Evolutionary conservation across 2,888 invertebrate genomes (phyloP).

Genomic region (Drosophila borborema): DNA sequence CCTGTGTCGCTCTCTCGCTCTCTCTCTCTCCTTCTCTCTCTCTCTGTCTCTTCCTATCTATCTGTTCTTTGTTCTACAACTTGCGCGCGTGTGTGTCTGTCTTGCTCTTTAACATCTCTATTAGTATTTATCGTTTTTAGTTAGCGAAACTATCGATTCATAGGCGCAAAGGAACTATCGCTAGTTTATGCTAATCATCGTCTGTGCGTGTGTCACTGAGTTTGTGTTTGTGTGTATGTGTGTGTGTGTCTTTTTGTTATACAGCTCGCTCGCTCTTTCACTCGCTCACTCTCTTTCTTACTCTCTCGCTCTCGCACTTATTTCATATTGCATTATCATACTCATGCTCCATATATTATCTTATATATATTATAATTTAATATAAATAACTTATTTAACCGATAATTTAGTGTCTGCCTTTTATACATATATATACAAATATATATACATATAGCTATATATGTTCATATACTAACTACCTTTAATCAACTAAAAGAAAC

Average conservation of each 20-base stretch:
- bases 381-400: slow-evolving; percentile 20
- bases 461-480: slow-evolving; percentile 11
- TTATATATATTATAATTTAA: slow-evolving; percentile 13
- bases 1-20: slow-evolving; percentile 22
- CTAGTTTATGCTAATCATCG: neutral
- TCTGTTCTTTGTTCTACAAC: neutral
- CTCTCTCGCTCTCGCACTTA: neutral
- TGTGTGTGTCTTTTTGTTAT: slow-evolving; percentile 18
- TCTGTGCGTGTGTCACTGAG: neutral
- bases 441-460: neutral
- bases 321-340: slow-evolving; percentile 14
- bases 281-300: neutral
- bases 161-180: neutral
- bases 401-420: slow-evolving; percentile 28
- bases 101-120: slow-evolving; percentile 8
- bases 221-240: slow-evolving; percentile 14
- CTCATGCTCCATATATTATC: slow-evolving; percentile 1
- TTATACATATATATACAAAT: neutral
- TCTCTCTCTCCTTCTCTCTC: slow-evolving; percentile 37
- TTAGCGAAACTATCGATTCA: slow-evolving; percentile 11
- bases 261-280: slow-evolving; percentile 1
- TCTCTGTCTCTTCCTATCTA: slow-evolving; percentile 4
- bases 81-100: slow-evolving; percentile 4
- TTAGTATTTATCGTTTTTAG: slow-evolving; percentile 26
- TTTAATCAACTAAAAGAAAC: slow-evolving; percentile 39